Evolutionary conservation across 2,797 vertebrate genomes (phyloP), one percentile per base, ranked within the genome.

Genomic region (Chromis chromis): DNA sequence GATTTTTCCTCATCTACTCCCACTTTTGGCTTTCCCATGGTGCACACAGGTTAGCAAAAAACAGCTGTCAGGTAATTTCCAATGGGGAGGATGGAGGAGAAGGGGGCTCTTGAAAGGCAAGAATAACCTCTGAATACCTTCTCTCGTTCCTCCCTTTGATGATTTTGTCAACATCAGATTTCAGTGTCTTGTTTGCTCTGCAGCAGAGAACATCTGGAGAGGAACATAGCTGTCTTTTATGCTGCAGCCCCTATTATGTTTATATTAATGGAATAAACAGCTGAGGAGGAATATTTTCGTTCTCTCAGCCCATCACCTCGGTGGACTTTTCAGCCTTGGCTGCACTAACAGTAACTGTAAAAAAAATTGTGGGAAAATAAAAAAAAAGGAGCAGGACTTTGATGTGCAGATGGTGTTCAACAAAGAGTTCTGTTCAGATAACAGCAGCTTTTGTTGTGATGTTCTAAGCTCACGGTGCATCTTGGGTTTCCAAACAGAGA

Each of bases 391-490:
- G 9, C 31, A 17, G 21, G 31, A 74, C 83, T 90, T 90, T 92
- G 91, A 93, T 83, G 85, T 86, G 81, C 83, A 90, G 88, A 84
- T 85, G 86, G 82, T 19, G 44, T 12, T 72, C 59, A 66, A 75
- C 75, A 59, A 79, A 82, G 67, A 58, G 64, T 44, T 62, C 72
- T 71, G 60, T 50, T 77, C 72, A 31, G 70, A 54, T 81, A 87
- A 75, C 86, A 77, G 82, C 86, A 86, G 74, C 74, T 82, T 91
- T 81, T 89, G 85, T 90, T 91, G 83, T 84, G 74, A 88, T 82
- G 83, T 82, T 46, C 63, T 46, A 40, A 84, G 75, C 78, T 88
- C 69, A 81, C 75, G 86, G 81, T 83, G 44, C 80, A 71, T 87
- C 67, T 92, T 81, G 55, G 86, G 82, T 91, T 87, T 83, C 83